phyloP scores from a whole-genome alignment of 1,140 invertebrate genomes.

The Atta colombica region DNA sequence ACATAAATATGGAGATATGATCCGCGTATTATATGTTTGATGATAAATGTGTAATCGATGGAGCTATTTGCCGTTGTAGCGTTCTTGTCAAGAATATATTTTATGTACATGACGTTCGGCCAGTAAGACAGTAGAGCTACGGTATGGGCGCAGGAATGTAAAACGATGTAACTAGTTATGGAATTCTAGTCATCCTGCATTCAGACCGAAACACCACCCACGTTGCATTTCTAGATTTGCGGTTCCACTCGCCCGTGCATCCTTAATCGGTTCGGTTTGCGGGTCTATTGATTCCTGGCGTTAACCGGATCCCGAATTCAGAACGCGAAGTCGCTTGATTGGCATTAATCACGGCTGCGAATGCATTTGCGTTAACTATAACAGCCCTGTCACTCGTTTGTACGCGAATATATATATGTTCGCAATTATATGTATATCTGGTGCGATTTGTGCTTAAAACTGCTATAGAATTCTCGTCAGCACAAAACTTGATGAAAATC shows the following conservation, averaged over 20 bases:
- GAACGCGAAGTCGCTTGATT: conserved; percentile 65
- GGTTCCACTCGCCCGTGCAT: conserved; percentile 62
- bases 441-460: conserved; percentile 37
- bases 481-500: conserved; percentile 15
- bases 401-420: not conserved
- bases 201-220: conserved; percentile 43
- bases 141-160: conserved; percentile 23
- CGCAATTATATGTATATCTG: not conserved
- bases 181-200: conserved; percentile 61
- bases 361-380: conserved; percentile 11
- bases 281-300: conserved; percentile 65
- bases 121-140: not conserved
- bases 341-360: conserved; percentile 63
- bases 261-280: conserved; percentile 69
- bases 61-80: not conserved
- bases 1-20: not conserved
- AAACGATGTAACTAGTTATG: conserved; percentile 30
- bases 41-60: not conserved
- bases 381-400: not conserved
- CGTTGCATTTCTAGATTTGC: conserved; percentile 60
- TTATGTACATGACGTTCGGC: conserved; percentile 12
- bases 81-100: not conserved
- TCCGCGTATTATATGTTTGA: not conserved
- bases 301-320: conserved; percentile 68
- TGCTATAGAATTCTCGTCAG: not conserved